Evolutionary conservation across 2,113 vertebrate genomes (phyloP).

Genomic region (Thermophis baileyi): DNA sequence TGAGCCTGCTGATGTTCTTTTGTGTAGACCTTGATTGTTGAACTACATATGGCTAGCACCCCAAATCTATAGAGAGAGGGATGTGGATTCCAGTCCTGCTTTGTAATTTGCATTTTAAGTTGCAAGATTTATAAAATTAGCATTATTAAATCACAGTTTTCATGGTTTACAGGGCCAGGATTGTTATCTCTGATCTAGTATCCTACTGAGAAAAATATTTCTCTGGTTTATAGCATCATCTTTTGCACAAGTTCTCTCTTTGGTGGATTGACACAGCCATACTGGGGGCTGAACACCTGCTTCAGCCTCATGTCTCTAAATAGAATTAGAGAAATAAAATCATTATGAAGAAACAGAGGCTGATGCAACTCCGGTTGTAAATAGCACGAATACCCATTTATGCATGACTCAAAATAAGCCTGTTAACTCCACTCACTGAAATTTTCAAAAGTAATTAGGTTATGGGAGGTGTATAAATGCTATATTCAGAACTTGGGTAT

Average conservation of each 20-base stretch:
- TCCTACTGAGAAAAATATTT: neutral
- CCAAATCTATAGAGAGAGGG: neutral
- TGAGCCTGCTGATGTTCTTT: neutral
- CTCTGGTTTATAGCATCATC: neutral
- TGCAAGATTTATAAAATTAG: neutral
- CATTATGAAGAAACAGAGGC: neutral
- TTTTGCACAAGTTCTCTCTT: neutral
- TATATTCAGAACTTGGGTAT: slow-evolving; percentile 50
- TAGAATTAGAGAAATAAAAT: neutral
- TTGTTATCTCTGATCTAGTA: neutral
- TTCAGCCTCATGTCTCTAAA: neutral
- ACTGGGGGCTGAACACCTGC: neutral
- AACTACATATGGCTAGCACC: neutral
- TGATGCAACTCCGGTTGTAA: neutral
- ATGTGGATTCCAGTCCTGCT: neutral
- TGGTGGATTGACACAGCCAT: neutral
- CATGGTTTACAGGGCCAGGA: neutral
- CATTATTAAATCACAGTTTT: neutral
- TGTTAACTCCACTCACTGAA: slow-evolving; percentile 37
- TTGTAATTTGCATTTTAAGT: neutral
- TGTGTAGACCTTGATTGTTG: neutral
- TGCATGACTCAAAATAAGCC: slow-evolving; percentile 31
- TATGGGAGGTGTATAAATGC: slow-evolving; percentile 52
- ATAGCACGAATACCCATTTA: slow-evolving; percentile 22
- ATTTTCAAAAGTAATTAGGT: slow-evolving; percentile 49